Conservation (phyloP, 1,140 invertebrate species). For the Drosophila fuyamai region DNA sequence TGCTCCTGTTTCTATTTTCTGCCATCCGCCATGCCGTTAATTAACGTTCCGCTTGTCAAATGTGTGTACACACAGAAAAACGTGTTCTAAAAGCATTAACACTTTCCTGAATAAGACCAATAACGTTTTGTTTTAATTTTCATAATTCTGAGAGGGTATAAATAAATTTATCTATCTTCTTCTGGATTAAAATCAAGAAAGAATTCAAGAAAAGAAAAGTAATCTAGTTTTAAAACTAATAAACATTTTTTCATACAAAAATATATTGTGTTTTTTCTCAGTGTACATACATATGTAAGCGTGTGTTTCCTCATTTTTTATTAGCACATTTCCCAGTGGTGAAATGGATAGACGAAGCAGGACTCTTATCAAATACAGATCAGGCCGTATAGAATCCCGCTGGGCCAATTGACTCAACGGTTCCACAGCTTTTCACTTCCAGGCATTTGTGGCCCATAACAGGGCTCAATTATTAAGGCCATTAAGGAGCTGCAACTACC, state of each 20-base stretch:
- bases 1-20: constrained; percentile 9
- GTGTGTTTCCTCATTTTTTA: constrained; percentile 45
- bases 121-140: too few species aligned
- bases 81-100: too few species aligned
- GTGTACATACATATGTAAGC: constrained; percentile 6
- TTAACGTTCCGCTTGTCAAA: constrained; percentile 64
- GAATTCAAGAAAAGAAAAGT: too few species aligned
- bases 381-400: constrained; percentile 26
- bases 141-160: too few species aligned
- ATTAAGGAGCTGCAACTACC: constrained; percentile 41
- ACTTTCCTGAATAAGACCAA: too few species aligned
- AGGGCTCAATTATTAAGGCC: constrained; percentile 44
- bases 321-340: constrained; percentile 30
- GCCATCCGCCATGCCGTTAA: constrained; percentile 58
- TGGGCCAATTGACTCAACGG: constrained; percentile 63
- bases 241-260: too few species aligned
- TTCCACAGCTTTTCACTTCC: constrained; percentile 14
- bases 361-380: constrained; percentile 21
- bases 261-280: too few species aligned
- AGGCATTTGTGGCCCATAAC: constrained; percentile 42
- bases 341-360: background rate
- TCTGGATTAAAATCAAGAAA: too few species aligned
- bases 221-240: too few species aligned
- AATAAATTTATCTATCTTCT: too few species aligned
- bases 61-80: constrained; percentile 10